These are phyloP conservation scores for Sarcophilus harrisii DNA, from an alignment of 2,797 vertebrate genomes.

Conservation along the genomic window DNA sequence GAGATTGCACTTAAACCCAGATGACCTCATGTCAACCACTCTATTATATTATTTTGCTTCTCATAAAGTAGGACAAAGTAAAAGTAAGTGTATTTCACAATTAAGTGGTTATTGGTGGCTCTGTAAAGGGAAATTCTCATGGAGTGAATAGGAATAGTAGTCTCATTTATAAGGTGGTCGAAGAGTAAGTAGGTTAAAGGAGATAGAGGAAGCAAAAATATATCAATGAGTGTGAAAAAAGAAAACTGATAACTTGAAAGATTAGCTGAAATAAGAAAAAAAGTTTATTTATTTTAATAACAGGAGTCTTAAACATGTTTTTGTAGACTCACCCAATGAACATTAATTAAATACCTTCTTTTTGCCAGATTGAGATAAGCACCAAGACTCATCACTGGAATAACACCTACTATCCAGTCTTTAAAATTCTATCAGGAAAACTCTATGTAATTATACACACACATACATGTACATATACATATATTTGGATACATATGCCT, in stretches of 20 bases:
- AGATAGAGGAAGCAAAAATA: neutral
- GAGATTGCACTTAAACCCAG: neutral
- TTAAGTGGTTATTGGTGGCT: neutral
- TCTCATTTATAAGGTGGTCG: neutral
- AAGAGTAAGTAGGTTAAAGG: neutral
- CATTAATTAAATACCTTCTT: neutral
- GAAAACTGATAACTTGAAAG: neutral
- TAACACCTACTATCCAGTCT: neutral
- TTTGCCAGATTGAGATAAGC: neutral
- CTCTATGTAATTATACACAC: neutral
- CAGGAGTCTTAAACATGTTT: neutral
- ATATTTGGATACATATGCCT: too few species aligned
- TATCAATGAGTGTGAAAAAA: neutral
- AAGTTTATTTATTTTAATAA: neutral
- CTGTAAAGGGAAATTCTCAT: neutral
- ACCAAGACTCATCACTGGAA: neutral
- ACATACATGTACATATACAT: too few species aligned
- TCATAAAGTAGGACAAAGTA: neutral
- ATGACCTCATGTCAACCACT: neutral
- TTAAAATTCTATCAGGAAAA: neutral
- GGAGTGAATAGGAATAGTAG: neutral
- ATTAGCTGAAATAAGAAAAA: neutral
- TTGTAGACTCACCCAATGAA: neutral
- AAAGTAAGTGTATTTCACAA: neutral
- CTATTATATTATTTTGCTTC: neutral